Evolutionary conservation across 2,113 vertebrate genomes (phyloP).

Genomic region (Istiophorus platypterus): DNA sequence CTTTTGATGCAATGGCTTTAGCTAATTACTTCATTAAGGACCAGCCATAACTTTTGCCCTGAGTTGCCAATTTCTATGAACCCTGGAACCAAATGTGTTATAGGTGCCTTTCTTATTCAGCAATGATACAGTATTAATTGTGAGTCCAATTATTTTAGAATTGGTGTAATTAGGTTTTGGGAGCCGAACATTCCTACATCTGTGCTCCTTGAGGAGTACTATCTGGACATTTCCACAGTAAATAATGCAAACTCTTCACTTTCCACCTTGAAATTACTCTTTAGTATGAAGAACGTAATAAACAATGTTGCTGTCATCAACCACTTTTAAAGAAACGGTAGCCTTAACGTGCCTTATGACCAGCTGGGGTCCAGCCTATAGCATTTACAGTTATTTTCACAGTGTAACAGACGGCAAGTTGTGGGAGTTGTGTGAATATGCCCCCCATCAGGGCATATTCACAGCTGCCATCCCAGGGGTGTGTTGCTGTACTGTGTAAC

Average conservation of each 20-base stretch:
- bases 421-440: conserved; percentile 34
- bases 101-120: conserved; percentile 65
- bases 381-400: conserved; percentile 59
- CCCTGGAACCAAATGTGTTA: conserved; percentile 65
- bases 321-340: conserved; percentile 28
- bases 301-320: conserved; percentile 54
- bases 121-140: conserved; percentile 76
- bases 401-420: conserved; percentile 47
- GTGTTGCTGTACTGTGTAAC: conserved; percentile 51
- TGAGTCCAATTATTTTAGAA: conserved; percentile 71
- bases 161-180: conserved; percentile 72
- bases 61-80: conserved; percentile 70
- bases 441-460: conserved; percentile 43
- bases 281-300: conserved; percentile 50
- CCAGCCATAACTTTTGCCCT: conserved; percentile 75
- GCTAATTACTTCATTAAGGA: conserved; percentile 80
- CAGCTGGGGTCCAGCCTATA: conserved; percentile 50
- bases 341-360: conserved; percentile 45
- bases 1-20: conserved; percentile 67
- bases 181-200: conserved; percentile 46
- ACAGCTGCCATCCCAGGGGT: conserved; percentile 61
- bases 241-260: conserved; percentile 57
- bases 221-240: conserved; percentile 48
- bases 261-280: conserved; percentile 60
- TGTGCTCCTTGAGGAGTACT: conserved; percentile 54